These are phyloP conservation scores for Blennius ocellaris DNA, from an alignment of 2,113 vertebrate species.

Conservation along the genomic window DNA sequence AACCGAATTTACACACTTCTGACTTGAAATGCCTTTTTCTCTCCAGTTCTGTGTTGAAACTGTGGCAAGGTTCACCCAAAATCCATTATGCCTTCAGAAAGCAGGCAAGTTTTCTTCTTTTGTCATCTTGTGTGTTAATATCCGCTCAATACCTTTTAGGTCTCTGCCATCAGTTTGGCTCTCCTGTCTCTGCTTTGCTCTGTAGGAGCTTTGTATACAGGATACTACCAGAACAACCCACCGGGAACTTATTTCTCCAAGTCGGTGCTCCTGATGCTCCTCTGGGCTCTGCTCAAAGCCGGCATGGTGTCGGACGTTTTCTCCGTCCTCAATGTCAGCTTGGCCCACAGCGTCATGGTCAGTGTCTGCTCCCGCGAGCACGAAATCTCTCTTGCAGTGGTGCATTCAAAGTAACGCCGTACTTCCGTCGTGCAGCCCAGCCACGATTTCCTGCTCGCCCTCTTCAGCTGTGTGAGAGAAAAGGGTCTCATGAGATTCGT, in stretches of 20 bases:
- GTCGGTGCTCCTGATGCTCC: conserved; percentile 83
- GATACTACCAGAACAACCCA: conserved; percentile 86
- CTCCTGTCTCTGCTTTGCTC: neutral
- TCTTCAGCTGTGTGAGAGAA: conserved; percentile 87
- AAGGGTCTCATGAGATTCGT: conserved; percentile 76
- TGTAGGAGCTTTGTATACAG: conserved; percentile 87
- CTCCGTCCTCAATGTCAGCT: conserved; percentile 81
- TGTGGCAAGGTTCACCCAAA: conserved; percentile 85
- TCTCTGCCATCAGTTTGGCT: neutral
- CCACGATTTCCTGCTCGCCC: conserved; percentile 84
- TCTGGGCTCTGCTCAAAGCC: conserved; percentile 84
- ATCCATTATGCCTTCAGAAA: conserved; percentile 84
- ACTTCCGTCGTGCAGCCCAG: conserved; percentile 81
- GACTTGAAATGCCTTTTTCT: neutral
- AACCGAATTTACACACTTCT: neutral
- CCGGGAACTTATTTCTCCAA: conserved; percentile 84
- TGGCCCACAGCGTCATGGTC: conserved; percentile 85
- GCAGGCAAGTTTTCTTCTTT: conserved; percentile 83
- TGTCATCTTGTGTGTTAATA: neutral
- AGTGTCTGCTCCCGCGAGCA: conserved; percentile 54
- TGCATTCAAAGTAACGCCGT: neutral
- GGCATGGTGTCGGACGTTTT: conserved; percentile 85
- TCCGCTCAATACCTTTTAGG: neutral
- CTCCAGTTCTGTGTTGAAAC: conserved; percentile 84
- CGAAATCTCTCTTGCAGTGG: neutral